Evolutionary conservation across 2,888 invertebrate species (phyloP).

Genomic region (Dynastes hyllus): DNA sequence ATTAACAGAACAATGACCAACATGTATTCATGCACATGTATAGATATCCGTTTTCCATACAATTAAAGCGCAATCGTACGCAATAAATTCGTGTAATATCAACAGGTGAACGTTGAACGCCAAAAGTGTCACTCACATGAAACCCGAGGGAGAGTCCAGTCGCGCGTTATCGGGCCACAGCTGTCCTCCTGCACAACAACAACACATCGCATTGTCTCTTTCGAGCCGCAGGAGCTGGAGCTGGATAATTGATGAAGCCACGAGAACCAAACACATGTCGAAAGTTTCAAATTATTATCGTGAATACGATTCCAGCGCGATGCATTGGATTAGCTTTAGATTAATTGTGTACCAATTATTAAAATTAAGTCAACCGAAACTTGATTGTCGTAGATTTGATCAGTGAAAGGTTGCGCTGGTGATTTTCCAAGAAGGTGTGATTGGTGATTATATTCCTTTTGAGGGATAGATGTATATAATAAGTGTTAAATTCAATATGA

Average conservation of each 20-base stretch:
- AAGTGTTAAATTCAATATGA: too few relatives aligned
- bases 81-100: constrained; percentile 30
- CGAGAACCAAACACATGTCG: constrained; percentile 31
- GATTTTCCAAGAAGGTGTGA: too few relatives aligned
- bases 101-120: constrained; percentile 37
- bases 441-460: too few relatives aligned
- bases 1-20: too few relatives aligned
- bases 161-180: constrained; percentile 27
- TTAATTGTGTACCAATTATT: neutral
- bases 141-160: constrained; percentile 20
- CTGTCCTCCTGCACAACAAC: constrained; percentile 43
- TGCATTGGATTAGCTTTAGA: constrained; percentile 12
- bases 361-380: constrained; percentile 7
- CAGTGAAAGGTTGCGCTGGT: too few relatives aligned
- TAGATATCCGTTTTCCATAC: neutral
- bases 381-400: neutral
- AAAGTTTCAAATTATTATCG: constrained; percentile 34
- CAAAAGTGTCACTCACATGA: constrained; percentile 34
- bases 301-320: neutral
- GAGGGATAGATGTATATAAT: too few relatives aligned
- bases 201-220: constrained; percentile 3
- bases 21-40: too few relatives aligned
- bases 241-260: constrained; percentile 45
- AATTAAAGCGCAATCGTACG: constrained; percentile 7
- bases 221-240: neutral